Conservation (phyloP, 2,888 invertebrate species). For the Corbicula japonica region DNA sequence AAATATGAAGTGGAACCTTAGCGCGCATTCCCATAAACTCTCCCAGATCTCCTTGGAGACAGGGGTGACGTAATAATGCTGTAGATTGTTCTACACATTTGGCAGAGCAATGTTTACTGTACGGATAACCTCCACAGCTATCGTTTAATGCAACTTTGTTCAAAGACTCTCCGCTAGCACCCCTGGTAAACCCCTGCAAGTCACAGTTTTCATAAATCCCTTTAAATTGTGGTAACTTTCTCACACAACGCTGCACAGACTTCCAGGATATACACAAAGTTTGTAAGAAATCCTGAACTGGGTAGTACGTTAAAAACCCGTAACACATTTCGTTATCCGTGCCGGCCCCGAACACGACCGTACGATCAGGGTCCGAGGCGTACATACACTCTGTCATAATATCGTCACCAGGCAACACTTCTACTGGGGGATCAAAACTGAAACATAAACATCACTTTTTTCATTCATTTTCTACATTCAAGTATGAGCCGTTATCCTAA, state of each 20-base stretch:
- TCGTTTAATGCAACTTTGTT: conserved; percentile 23
- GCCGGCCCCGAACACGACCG: conserved; percentile 64
- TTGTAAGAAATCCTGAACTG: conserved; percentile 50
- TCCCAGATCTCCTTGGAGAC: conserved; percentile 68
- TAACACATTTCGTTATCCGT: conserved; percentile 75
- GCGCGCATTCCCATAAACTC: conserved; percentile 51
- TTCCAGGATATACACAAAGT: conserved; percentile 70
- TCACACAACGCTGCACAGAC: conserved; percentile 61
- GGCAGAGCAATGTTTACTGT: conserved; percentile 31
- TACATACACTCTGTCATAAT: conserved; percentile 68
- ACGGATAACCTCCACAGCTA: conserved; percentile 48
- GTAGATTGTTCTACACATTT: conserved; percentile 63
- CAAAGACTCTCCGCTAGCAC: conserved; percentile 16
- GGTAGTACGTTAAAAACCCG: conserved; percentile 71
- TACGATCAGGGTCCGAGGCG: conserved; percentile 49
- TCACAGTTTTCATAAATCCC: conserved; percentile 61
- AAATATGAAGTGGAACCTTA: background rate
- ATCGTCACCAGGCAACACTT: conserved; percentile 68
- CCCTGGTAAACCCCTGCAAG: conserved; percentile 58
- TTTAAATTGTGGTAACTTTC: conserved; percentile 64
- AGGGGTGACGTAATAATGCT: conserved; percentile 56
- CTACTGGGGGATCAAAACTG: conserved; percentile 72
- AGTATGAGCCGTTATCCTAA: no score
- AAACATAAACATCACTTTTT: no score
- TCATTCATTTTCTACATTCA: no score